These are phyloP conservation scores for Gymnarchus niloticus DNA, from an alignment of 2,113 vertebrate species.

Conservation along the genomic window DNA sequence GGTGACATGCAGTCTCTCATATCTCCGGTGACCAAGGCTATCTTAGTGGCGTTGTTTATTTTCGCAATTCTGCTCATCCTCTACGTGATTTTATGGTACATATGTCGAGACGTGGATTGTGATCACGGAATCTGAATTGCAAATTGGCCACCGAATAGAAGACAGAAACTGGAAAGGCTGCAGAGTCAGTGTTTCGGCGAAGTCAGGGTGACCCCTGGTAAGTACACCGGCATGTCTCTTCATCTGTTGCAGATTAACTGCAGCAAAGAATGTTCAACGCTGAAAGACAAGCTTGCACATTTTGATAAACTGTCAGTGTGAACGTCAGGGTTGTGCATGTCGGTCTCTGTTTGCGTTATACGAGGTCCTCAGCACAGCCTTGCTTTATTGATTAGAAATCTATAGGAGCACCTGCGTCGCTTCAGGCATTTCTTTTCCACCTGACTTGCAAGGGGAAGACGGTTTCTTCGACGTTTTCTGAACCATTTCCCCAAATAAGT, in stretches of 20 bases:
- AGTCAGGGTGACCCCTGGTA: slow-evolving; percentile 43
- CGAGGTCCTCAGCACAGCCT: not conserved
- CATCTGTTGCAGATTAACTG: not conserved
- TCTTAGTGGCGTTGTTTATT: slow-evolving; percentile 80
- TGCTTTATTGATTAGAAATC: not conserved
- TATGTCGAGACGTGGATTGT: slow-evolving; percentile 82
- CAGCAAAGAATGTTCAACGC: not conserved
- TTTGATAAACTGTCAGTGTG: not conserved
- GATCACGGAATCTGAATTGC: slow-evolving; percentile 75
- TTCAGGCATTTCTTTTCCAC: not conserved
- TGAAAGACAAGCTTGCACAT: not conserved
- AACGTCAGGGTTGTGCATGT: not conserved
- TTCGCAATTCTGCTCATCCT: slow-evolving; percentile 83
- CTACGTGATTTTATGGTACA: slow-evolving; percentile 85
- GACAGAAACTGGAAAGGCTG: slow-evolving; percentile 23
- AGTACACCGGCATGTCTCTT: slow-evolving; percentile 29
- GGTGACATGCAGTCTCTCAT: slow-evolving; percentile 80
- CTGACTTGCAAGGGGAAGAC: not conserved
- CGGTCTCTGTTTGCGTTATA: slow-evolving; percentile 4
- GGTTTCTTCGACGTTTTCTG: not conserved
- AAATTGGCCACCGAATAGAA: slow-evolving; percentile 28
- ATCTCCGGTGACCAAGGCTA: slow-evolving; percentile 78
- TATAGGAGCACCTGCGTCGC: not conserved
- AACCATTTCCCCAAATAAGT: not conserved
- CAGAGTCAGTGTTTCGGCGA: slow-evolving; percentile 8